Evolutionary conservation across 2,113 vertebrate genomes (phyloP).

Genomic region (Rhinogobius similis): DNA sequence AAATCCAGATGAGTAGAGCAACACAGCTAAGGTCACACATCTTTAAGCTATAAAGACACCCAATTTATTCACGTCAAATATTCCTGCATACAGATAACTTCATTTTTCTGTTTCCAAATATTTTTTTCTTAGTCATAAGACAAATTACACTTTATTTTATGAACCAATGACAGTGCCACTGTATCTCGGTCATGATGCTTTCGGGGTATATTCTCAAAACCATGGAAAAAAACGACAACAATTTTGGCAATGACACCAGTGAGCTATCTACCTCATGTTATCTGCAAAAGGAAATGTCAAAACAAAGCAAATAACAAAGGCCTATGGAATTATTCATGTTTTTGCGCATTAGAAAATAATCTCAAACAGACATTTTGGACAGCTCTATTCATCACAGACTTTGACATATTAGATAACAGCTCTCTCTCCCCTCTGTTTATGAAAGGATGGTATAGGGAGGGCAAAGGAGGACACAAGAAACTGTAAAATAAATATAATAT

Average conservation of each 20-base stretch:
- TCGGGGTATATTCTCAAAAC: constrained; percentile 5
- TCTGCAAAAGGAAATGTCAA: constrained; percentile 19
- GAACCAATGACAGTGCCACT: constrained; percentile 5
- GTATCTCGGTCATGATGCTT: constrained; percentile 22
- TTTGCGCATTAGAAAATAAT: neutral
- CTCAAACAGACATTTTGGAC: neutral
- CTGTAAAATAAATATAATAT: neutral
- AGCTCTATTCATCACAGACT: neutral
- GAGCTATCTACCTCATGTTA: constrained; percentile 14
- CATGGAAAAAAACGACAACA: constrained; percentile 14
- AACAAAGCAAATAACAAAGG: constrained; percentile 14
- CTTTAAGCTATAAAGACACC: constrained; percentile 27
- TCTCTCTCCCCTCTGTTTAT: neutral
- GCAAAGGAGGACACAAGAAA: neutral
- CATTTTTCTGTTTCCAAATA: constrained; percentile 5
- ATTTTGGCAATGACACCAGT: constrained; percentile 1
- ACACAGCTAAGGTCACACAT: constrained; percentile 29
- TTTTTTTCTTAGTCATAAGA: constrained; percentile 18
- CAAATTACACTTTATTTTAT: constrained; percentile 28
- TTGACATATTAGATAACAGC: neutral
- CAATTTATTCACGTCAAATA: constrained; percentile 39
- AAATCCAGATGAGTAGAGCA: constrained; percentile 29
- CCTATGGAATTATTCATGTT: neutral
- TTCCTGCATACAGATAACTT: constrained; percentile 14
- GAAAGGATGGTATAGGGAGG: neutral